These are phyloP conservation scores for Elachura formosa DNA, from an alignment of 2,113 vertebrate species.

Conservation along the genomic window DNA sequence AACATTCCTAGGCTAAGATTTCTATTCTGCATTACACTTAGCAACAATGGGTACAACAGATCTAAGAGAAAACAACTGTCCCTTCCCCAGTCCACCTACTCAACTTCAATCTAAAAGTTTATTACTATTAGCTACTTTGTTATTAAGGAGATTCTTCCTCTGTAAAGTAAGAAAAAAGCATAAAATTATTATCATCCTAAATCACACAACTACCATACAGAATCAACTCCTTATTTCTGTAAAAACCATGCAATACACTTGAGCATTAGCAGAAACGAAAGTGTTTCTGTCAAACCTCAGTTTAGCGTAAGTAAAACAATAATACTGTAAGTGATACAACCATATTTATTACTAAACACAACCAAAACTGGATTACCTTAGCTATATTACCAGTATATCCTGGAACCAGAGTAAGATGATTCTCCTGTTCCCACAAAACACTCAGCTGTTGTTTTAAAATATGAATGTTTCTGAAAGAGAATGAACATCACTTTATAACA, in stretches of 20 bases:
- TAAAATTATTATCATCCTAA: not conserved
- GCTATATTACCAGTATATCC: slow-evolving; percentile 84
- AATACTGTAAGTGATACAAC: not conserved
- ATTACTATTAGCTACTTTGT: not conserved
- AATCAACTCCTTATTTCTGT: not conserved
- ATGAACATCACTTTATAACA: not conserved
- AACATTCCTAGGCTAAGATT: not conserved
- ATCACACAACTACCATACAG: not conserved
- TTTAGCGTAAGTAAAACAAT: not conserved
- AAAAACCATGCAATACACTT: not conserved
- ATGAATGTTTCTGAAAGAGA: slow-evolving; percentile 79
- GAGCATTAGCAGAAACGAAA: not conserved
- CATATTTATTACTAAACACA: not conserved
- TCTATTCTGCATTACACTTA: not conserved
- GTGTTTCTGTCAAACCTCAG: not conserved
- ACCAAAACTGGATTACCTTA: slow-evolving; percentile 73
- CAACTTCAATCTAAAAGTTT: not conserved
- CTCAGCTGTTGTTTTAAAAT: slow-evolving; percentile 83
- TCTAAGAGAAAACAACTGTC: not conserved
- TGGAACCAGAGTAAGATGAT: slow-evolving; percentile 77
- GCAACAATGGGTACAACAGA: not conserved
- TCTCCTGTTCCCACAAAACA: slow-evolving; percentile 82
- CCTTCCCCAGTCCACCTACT: not conserved
- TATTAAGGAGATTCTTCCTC: not conserved
- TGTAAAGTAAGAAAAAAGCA: not conserved